Evolutionary conservation across 1,140 invertebrate genomes (phyloP).

Genomic region (Phymorhynchus buccinoides): DNA sequence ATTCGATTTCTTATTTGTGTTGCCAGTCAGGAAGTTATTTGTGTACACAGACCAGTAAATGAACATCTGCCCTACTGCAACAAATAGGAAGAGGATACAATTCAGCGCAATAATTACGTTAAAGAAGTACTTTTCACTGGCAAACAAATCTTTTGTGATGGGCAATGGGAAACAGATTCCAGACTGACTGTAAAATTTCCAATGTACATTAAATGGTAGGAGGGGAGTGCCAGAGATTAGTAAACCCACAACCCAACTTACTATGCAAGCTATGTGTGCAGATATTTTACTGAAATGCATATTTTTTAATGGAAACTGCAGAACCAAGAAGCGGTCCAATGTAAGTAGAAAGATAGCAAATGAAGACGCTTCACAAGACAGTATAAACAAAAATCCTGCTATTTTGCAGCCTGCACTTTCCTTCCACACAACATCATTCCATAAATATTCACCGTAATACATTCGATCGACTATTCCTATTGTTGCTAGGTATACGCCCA

Average conservation of each 20-base stretch:
- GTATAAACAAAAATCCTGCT: slow-evolving; percentile 31
- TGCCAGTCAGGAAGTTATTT: neutral
- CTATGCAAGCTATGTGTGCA: neutral
- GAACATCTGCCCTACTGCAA: slow-evolving; percentile 46
- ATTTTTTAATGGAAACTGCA: neutral
- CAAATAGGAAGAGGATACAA: slow-evolving; percentile 42
- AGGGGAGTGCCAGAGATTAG: neutral
- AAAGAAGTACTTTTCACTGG: slow-evolving; percentile 47
- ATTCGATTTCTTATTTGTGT: neutral
- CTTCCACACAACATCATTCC: slow-evolving; percentile 19
- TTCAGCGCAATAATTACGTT: slow-evolving; percentile 48
- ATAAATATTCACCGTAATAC: slow-evolving; percentile 52
- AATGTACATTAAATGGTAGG: neutral
- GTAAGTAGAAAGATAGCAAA: slow-evolving; percentile 51
- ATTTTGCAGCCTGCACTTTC: slow-evolving; percentile 21
- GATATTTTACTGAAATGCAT: neutral
- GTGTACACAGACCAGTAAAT: neutral
- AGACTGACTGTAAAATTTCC: slow-evolving; percentile 50
- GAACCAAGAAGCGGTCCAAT: slow-evolving; percentile 29
- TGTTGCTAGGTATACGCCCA: slow-evolving; percentile 35
- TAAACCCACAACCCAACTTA: neutral
- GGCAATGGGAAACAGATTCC: slow-evolving; percentile 52
- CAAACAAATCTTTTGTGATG: slow-evolving; percentile 30
- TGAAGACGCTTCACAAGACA: slow-evolving; percentile 37
- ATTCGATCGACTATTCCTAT: slow-evolving; percentile 32